Conservation (phyloP, 2,113 vertebrate species). For the Phoenicopterus ruber region DNA sequence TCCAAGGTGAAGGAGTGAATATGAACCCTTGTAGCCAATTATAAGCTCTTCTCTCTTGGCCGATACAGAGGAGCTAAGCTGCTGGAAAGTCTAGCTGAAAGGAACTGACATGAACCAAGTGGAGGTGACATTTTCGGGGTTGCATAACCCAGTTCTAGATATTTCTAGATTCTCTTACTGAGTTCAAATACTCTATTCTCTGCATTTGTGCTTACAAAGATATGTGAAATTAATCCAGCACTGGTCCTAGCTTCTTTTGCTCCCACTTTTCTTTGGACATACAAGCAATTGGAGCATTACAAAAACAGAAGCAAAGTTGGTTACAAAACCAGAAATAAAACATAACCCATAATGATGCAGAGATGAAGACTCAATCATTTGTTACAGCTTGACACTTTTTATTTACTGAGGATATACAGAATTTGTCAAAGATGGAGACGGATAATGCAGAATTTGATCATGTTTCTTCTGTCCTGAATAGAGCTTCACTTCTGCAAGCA, state of each 20-base stretch:
- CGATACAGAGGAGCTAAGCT: not conserved
- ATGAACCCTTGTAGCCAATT: not conserved
- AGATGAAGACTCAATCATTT: not conserved
- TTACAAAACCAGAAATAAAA: not conserved
- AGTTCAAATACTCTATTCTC: not conserved
- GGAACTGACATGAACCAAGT: not conserved
- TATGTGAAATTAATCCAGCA: not conserved
- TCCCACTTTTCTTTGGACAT: not conserved
- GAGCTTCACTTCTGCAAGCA: not conserved
- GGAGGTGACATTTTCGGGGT: not conserved
- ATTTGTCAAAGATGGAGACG: not conserved
- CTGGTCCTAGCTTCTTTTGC: not conserved
- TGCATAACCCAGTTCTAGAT: not conserved
- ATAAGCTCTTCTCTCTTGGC: not conserved
- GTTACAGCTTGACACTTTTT: not conserved
- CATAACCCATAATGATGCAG: not conserved
- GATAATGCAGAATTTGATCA: not conserved
- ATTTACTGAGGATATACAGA: not conserved
- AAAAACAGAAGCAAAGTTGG: not conserved
- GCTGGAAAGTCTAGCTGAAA: not conserved
- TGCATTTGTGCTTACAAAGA: not conserved
- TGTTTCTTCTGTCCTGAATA: not conserved
- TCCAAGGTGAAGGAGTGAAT: not conserved
- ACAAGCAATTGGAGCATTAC: not conserved
- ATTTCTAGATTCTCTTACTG: not conserved